These are phyloP conservation scores for Mactromeris polynyma DNA, from an alignment of 2,888 invertebrate species.

Conservation along the genomic window DNA sequence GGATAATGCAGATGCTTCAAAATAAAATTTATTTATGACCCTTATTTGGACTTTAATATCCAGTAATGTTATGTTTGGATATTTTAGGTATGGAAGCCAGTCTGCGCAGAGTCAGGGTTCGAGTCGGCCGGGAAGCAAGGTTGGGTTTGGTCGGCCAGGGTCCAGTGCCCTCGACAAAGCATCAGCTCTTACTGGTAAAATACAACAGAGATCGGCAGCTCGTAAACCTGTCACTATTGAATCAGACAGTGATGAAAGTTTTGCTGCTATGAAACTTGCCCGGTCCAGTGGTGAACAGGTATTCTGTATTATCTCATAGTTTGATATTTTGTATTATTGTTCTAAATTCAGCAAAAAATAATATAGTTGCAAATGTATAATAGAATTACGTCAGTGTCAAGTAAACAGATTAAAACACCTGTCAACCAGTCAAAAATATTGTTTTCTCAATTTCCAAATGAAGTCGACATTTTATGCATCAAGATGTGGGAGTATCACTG, in stretches of 20 bases:
- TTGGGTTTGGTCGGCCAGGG: conserved; percentile 34
- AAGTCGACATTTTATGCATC: too few relatives aligned
- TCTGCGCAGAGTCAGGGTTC: conserved; percentile 29
- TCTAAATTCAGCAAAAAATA: too few relatives aligned
- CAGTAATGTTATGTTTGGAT: background rate
- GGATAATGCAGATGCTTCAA: too few relatives aligned
- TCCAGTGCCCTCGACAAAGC: conserved; percentile 78
- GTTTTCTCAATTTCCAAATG: too few relatives aligned
- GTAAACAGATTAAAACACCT: too few relatives aligned
- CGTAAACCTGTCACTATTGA: conserved; percentile 71
- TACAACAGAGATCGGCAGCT: conserved; percentile 69
- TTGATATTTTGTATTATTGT: too few relatives aligned
- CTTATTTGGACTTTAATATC: background rate
- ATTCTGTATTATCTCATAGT: too few relatives aligned
- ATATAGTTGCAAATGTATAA: too few relatives aligned
- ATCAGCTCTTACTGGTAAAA: conserved; percentile 75
- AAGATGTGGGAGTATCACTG: too few relatives aligned
- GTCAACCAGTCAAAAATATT: too few relatives aligned
- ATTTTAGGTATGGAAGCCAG: conserved; percentile 29
- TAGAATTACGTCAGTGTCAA: too few relatives aligned
- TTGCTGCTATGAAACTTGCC: conserved; percentile 66
- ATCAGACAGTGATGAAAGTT: conserved; percentile 78
- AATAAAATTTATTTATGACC: too few relatives aligned
- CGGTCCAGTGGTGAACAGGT: conserved; percentile 61
- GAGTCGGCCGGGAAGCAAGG: conserved; percentile 46